Evolutionary conservation across 30 jellyfish, hydroid and myxozoan species (phyloP).

Genomic region (Hydractinia echinata): DNA sequence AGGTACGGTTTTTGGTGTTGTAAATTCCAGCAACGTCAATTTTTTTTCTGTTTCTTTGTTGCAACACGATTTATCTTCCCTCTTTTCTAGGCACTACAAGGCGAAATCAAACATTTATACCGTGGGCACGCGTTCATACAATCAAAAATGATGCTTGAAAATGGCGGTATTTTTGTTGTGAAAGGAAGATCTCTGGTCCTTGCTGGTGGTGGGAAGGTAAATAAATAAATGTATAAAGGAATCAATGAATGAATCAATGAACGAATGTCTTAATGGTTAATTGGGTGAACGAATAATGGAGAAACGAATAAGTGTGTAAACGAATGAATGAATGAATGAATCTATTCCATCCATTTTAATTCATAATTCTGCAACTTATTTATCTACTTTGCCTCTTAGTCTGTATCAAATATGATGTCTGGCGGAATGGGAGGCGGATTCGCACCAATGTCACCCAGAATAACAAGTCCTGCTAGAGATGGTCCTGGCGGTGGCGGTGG

Average conservation of each 20-base stretch:
- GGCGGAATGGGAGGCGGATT: constrained; percentile 64
- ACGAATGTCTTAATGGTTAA: background rate
- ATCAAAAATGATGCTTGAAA: constrained; percentile 80
- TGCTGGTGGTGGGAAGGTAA: constrained; percentile 96
- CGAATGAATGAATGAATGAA: too few species aligned
- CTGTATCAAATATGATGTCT: constrained; percentile 56
- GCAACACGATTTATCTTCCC: background rate
- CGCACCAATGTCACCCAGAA: constrained; percentile 98
- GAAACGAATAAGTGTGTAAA: too few species aligned
- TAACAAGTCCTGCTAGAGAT: constrained; percentile 89
- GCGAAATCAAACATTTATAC: constrained; percentile 91
- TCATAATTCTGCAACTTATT: too few species aligned
- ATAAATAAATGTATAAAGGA: background rate
- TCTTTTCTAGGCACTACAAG: constrained; percentile 76
- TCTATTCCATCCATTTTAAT: too few species aligned
- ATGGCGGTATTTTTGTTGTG: constrained; percentile 91
- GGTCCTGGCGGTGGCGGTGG: constrained; percentile 55
- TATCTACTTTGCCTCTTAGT: constrained; percentile 14
- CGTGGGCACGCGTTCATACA: constrained; percentile 90
- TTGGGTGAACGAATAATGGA: too few species aligned
- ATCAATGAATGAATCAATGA: background rate
- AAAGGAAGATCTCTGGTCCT: constrained; percentile 68
- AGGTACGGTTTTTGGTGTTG: constrained; percentile 46
- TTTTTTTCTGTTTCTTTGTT: background rate
- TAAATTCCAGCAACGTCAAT: background rate